These are phyloP conservation scores for Tragulus kanchil DNA, from an alignment of 2,113 vertebrate species.

Conservation along the genomic window DNA sequence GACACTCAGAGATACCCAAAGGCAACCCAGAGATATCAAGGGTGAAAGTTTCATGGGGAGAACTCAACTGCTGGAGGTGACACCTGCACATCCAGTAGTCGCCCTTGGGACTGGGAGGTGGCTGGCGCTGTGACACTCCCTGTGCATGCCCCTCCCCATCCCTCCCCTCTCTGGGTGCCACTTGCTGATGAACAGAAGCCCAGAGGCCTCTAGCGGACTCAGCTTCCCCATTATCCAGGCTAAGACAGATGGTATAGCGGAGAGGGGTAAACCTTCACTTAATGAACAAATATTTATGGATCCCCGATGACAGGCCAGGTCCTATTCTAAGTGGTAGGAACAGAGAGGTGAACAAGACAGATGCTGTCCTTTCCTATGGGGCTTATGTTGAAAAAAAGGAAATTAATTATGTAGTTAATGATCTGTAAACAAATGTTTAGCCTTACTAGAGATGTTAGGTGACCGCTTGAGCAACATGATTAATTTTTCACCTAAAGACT, in stretches of 20 bases:
- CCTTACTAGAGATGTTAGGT: neutral
- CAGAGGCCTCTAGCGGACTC: neutral
- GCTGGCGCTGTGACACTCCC: accelerated
- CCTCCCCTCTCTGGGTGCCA: neutral
- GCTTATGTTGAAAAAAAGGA: slow-evolving; percentile 1
- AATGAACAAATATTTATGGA: slow-evolving; percentile 67
- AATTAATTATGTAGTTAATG: slow-evolving; percentile 62
- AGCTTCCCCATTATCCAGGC: neutral
- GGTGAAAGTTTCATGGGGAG: accelerated
- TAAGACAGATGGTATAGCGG: slow-evolving; percentile 38
- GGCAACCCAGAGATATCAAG: neutral
- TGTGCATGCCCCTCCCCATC: accelerated
- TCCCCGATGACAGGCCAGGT: neutral
- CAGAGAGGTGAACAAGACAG: slow-evolving; percentile 1
- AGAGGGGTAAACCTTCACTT: neutral
- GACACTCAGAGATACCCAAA: neutral
- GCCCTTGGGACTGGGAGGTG: neutral
- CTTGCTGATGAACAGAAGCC: neutral
- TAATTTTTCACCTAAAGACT: slow-evolving; percentile 12
- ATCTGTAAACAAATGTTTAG: slow-evolving; percentile 42
- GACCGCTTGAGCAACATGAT: neutral
- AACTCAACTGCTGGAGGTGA: neutral
- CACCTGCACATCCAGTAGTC: neutral
- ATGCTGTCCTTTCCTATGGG: neutral
- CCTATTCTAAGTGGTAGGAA: neutral